A percentile compares a stretch with the other conserved stretches of the same genome.
Evolutionary conservation across 1,140 invertebrate genomes (phyloP).

Genomic region (Drosophila subpulchrella): DNA sequence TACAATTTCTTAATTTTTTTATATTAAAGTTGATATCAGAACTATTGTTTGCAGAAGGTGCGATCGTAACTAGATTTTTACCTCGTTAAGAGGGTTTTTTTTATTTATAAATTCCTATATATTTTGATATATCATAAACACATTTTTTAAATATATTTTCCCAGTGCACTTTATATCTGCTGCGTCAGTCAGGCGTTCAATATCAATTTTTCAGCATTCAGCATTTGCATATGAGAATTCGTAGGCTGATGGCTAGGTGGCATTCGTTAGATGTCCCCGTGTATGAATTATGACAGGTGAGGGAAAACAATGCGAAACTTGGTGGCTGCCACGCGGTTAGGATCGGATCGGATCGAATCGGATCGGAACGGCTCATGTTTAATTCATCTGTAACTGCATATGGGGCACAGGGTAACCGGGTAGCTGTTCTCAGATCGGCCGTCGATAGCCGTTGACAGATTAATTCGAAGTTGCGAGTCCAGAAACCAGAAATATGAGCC

Average conservation of each 20-base stretch:
- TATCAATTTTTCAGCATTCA: conserved; percentile 55
- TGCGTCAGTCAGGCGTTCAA: conserved; percentile 73
- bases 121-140: too few relatives aligned
- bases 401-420: conserved; percentile 47
- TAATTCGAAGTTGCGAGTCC: conserved; percentile 34
- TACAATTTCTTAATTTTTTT: too few relatives aligned
- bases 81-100: too few relatives aligned
- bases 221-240: conserved; percentile 55
- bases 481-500: conserved; percentile 37
- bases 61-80: too few relatives aligned
- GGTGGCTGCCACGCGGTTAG: conserved; percentile 11
- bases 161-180: conserved; percentile 38
- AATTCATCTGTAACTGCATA: conserved; percentile 59
- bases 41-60: too few relatives aligned
- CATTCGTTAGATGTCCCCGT: conserved; percentile 30
- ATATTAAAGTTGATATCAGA: too few relatives aligned
- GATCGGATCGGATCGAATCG: too few relatives aligned
- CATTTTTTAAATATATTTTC: conserved; percentile 7
- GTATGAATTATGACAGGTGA: conserved; percentile 66
- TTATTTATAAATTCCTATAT: too few relatives aligned
- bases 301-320: conserved; percentile 55
- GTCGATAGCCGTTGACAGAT: conserved; percentile 41
- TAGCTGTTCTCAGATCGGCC: conserved; percentile 14
- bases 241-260: conserved; percentile 59
- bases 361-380: conserved; percentile 50